Conservation (phyloP, 2,888 invertebrate species). For the Cosmopolites sordidus region DNA sequence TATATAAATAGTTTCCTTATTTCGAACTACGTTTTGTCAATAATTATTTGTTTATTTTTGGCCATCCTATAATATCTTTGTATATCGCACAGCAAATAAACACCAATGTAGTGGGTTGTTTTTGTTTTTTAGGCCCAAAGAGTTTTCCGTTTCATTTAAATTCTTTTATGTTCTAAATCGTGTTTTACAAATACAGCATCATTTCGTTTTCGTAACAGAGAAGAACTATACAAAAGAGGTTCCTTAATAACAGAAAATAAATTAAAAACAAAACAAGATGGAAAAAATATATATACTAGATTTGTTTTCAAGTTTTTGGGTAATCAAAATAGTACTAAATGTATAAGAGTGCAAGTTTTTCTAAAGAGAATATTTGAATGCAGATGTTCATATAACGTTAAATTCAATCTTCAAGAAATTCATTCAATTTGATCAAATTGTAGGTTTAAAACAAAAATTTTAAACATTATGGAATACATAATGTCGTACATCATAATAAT, state of each 20-base stretch:
- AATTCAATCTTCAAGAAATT: no score
- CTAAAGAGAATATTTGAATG: no score
- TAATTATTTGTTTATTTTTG: background rate
- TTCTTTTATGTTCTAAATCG: constrained; percentile 3
- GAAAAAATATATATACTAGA: constrained; percentile 27
- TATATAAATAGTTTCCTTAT: constrained; percentile 19
- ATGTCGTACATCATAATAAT: no score
- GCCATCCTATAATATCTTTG: constrained; percentile 1
- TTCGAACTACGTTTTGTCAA: constrained; percentile 1
- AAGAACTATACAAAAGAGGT: constrained; percentile 23
- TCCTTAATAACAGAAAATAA: constrained; percentile 9
- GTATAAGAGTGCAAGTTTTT: no score
- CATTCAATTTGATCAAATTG: no score
- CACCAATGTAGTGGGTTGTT: no score
- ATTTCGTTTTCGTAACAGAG: constrained; percentile 16
- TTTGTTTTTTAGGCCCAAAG: constrained; percentile 15
- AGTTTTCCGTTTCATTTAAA: constrained; percentile 8
- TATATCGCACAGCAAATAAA: no score
- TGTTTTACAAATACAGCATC: background rate
- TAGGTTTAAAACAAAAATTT: no score
- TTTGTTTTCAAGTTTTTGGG: constrained; percentile 15
- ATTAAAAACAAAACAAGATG: constrained; percentile 30
- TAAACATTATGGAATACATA: no score
- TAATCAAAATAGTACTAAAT: no score
- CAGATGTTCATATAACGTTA: no score